Conservation (phyloP, 2,113 vertebrate genomes). For the Speoplatyrhinus poulsoni region DNA sequence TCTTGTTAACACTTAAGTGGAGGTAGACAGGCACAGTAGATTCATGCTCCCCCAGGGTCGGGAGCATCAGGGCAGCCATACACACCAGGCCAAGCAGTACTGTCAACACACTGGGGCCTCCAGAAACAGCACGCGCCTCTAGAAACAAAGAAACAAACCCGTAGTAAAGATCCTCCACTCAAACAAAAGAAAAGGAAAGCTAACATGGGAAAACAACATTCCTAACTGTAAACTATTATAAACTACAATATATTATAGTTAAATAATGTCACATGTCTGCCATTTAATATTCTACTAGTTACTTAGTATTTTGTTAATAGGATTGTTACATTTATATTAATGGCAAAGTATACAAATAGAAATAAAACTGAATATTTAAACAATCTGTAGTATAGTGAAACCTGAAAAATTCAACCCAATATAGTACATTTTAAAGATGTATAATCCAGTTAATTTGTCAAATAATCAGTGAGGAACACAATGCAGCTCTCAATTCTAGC, state of each 20-base stretch:
- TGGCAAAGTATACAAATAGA: too few relatives aligned
- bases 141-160: conserved; percentile 18
- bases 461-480: not conserved
- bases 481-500: too few relatives aligned
- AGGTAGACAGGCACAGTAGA: conserved; percentile 99
- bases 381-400: too few relatives aligned
- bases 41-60: conserved; percentile 94
- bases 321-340: too few relatives aligned
- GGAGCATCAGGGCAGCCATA: conserved; percentile 94
- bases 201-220: too few relatives aligned
- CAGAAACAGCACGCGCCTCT: conserved; percentile 87
- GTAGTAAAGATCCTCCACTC: not conserved
- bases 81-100: conserved; percentile 94
- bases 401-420: not conserved
- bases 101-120: conserved; percentile 93
- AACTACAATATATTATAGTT: too few relatives aligned
- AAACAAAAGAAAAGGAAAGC: too few relatives aligned
- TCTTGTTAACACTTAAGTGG: conserved; percentile 99
- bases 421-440: not conserved
- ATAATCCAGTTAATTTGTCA: not conserved
- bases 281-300: too few relatives aligned
- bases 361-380: too few relatives aligned
- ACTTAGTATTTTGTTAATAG: too few relatives aligned
- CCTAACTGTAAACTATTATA: too few relatives aligned
- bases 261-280: too few relatives aligned